Base-by-base conservation (phyloP, 1,140 invertebrate genomes). In the Drosophila prosaltans region DNA sequence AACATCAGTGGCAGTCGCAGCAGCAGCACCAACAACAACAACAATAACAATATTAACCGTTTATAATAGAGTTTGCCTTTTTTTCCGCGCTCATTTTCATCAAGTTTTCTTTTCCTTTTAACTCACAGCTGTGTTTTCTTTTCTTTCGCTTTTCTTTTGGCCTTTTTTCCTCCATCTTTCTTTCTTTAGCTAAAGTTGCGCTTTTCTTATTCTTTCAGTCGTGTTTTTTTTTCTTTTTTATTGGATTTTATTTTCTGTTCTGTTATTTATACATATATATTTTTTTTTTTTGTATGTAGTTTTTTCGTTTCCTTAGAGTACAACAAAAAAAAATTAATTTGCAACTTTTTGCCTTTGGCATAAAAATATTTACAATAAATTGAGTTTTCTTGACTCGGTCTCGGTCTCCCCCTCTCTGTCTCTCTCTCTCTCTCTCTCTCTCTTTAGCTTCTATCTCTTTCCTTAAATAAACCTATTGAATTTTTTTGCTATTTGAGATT, bases 291-390 rank as follows among this genome's bases (percentile, higher is more conserved):
- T 54, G 8, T 45, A 26, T 51, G 21, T 51, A 51, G 45, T 51
- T 41, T 36, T 51, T 32, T 36, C 30, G 7, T 26, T 3, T 21
- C n/a, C 2, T 11, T 7, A 1, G 45, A 8, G 45, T 21, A 26
- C 26, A 9, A 30, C 0, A 21, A 58, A 57, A 81, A 57, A 81
- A 74, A 74, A 81, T 81, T 78, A 78, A 82, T 78, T 80, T 82
- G 80, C 80, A 78, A 82, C 68, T 82, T 74, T 51, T 72, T 54
- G 81, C 81, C 76, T 69, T 66, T 80, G 81, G 81, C 81, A 45
- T 41, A 74, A 80, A 81, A 80, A 84, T 84, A 84, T 84, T 85
- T 85, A 69, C 77, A 84, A 78, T 69, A 80, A 85, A 78, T 84
- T 85, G 67, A 78, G 74, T 84, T 85, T 84, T 81, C 81, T 30